A percentile compares a stretch with the other conserved stretches of the same genome.
These are phyloP conservation scores for Euwallacea fornicatus DNA, from an alignment of 1,140 invertebrate genomes.

Conservation along the genomic window DNA sequence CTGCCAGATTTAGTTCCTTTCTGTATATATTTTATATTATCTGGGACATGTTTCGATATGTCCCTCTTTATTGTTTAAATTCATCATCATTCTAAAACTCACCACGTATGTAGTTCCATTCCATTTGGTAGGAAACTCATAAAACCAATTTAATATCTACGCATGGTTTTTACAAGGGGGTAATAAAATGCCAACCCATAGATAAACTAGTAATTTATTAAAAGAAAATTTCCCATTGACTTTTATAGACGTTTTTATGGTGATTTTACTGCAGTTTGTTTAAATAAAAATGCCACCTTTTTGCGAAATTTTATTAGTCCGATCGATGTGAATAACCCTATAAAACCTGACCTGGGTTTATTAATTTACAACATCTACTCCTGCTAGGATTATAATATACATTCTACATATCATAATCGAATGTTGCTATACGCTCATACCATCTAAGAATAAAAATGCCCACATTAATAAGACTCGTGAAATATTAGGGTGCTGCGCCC, in stretches of 20 bases:
- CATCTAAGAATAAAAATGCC: too few species aligned
- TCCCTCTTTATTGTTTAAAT: too few species aligned
- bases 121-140: conserved; percentile 9
- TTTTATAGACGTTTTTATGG: neutral
- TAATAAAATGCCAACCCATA: conserved; percentile 11
- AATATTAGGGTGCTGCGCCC: conserved; percentile 9
- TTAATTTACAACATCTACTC: too few species aligned
- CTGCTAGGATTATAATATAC: too few species aligned
- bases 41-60: too few species aligned
- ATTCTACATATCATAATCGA: too few species aligned
- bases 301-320: conserved; percentile 1
- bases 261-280: conserved; percentile 2
- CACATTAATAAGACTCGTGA: neutral
- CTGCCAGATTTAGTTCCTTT: too few species aligned
- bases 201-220: conserved; percentile 23
- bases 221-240: conserved; percentile 8
- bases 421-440: too few species aligned
- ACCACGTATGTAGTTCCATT: too few species aligned
- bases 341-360: neutral
- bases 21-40: too few species aligned
- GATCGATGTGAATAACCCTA: neutral
- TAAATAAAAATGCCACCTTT: neutral
- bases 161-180: conserved; percentile 15
- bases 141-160: conserved; percentile 14
- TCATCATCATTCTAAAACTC: too few species aligned